Conservation (phyloP, 2,797 vertebrate genomes). For the Cossypha caffra region DNA sequence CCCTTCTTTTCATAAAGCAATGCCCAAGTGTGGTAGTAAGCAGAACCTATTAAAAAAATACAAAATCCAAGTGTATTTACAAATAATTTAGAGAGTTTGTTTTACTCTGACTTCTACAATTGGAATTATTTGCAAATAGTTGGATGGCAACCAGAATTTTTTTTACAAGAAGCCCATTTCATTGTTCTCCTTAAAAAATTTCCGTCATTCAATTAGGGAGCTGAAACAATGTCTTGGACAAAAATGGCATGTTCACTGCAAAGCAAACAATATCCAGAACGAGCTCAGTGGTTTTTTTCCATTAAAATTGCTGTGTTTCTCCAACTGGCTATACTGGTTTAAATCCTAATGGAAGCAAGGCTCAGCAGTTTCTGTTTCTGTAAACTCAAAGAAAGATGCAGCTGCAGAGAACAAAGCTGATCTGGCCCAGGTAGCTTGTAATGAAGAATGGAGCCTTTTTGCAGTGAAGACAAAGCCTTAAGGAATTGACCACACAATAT, state of each 20-base stretch:
- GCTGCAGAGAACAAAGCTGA: not conserved
- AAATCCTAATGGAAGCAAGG: not conserved
- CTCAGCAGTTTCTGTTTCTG: not conserved
- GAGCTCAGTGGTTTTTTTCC: conserved; percentile 36
- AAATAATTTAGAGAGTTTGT: conserved; percentile 16
- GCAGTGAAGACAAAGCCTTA: not conserved
- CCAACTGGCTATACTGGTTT: not conserved
- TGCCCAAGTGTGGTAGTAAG: not conserved
- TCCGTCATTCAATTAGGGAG: conserved; percentile 39
- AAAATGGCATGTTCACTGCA: conserved; percentile 10
- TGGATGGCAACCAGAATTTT: conserved; percentile 27
- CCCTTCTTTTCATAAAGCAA: not conserved
- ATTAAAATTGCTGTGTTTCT: conserved; percentile 29
- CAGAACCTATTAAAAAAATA: not conserved
- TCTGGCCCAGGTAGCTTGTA: not conserved
- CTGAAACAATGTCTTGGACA: conserved; percentile 66
- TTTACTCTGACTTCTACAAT: conserved; percentile 21
- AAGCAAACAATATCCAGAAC: conserved; percentile 49
- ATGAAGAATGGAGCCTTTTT: not conserved
- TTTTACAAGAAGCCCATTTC: conserved; percentile 37
- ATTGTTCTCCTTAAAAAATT: conserved; percentile 60
- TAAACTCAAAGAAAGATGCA: not conserved
- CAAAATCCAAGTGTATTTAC: not conserved
- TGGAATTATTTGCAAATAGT: conserved; percentile 28
- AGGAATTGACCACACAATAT: accelerated